These are phyloP conservation scores for Strigamia maritima DNA, from an alignment of 2,888 invertebrate species.

Conservation along the genomic window DNA sequence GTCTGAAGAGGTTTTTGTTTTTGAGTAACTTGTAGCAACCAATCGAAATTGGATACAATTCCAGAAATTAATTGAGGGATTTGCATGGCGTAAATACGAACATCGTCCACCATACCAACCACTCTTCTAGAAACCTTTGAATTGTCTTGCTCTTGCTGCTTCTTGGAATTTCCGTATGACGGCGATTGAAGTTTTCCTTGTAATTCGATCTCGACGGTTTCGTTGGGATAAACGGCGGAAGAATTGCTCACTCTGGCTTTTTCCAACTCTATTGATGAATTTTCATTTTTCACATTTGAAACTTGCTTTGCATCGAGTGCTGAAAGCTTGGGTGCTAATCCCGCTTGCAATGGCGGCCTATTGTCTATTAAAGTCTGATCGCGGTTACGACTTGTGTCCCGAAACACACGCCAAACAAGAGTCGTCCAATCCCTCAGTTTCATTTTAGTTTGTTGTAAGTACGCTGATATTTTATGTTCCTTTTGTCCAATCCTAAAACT, in stretches of 20 bases:
- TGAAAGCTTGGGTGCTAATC: background rate
- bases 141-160: background rate
- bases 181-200: background rate
- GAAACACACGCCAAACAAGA: background rate
- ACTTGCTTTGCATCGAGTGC: background rate
- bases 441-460: background rate
- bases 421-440: background rate
- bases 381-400: background rate
- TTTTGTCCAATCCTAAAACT: background rate
- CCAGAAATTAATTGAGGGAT: background rate
- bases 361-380: background rate
- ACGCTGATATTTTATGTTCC: background rate
- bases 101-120: background rate
- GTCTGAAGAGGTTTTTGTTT: background rate
- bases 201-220: background rate
- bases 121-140: background rate
- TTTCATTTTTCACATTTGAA: too few relatives aligned
- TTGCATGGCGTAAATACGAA: conserved; percentile 5
- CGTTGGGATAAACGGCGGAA: background rate
- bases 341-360: background rate
- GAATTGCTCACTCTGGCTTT: background rate
- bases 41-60: background rate
- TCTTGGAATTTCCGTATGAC: background rate
- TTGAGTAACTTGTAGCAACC: background rate
- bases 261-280: background rate